These are phyloP conservation scores for Myripristis murdjan DNA, from an alignment of 2,797 vertebrate species.

Conservation along the genomic window DNA sequence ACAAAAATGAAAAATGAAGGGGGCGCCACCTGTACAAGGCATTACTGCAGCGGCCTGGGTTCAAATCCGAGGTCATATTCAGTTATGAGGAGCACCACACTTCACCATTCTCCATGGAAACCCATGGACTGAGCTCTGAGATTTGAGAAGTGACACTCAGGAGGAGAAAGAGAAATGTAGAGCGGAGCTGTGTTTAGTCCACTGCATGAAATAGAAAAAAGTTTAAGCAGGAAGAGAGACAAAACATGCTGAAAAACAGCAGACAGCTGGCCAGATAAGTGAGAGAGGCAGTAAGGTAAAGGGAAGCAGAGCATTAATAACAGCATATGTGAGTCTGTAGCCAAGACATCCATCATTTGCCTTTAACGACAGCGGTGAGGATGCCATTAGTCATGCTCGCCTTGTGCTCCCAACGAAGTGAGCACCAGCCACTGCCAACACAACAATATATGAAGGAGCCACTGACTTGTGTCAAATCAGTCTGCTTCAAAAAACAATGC, in stretches of 20 bases:
- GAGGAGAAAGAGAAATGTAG: neutral
- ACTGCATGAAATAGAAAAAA: neutral
- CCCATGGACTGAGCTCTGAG: neutral
- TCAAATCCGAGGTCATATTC: no score
- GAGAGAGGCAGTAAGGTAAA: neutral
- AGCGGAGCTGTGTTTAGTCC: no score
- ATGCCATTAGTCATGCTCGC: slow-evolving; percentile 29
- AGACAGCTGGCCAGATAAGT: no score
- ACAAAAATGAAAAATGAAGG: no score
- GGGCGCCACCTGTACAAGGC: no score
- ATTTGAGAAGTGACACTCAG: no score
- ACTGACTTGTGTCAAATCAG: slow-evolving; percentile 26
- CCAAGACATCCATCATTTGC: slow-evolving; percentile 24
- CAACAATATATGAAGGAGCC: slow-evolving; percentile 34
- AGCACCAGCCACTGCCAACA: slow-evolving; percentile 16
- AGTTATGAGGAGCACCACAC: neutral
- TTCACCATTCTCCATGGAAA: no score
- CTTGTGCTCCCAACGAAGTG: slow-evolving; percentile 5
- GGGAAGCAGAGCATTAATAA: neutral
- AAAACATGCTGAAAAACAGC: no score
- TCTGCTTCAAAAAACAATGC: slow-evolving; percentile 22
- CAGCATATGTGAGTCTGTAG: slow-evolving; percentile 2
- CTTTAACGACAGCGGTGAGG: neutral
- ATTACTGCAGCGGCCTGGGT: no score
- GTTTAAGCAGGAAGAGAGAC: neutral